Base-by-base conservation (phyloP, 2,888 invertebrate species). In the Acanthococcus lagerstroemiae region DNA sequence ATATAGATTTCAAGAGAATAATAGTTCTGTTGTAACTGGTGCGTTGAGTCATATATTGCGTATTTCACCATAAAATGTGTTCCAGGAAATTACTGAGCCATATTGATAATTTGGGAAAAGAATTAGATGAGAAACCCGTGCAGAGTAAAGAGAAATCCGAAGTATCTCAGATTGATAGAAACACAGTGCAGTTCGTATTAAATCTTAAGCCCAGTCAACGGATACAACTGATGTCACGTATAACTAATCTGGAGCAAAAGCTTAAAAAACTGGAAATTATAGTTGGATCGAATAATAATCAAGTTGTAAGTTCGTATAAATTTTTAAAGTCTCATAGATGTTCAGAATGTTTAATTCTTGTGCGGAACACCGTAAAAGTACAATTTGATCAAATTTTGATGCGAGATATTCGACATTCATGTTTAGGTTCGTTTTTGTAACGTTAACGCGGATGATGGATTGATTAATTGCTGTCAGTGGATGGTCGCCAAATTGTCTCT, bases 171-270 rank as follows among this genome's bases (percentile, higher is more conserved):
- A 30, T 48, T 19, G 56, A 48, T 15, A 30, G 30, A 61, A 61
- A 37, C n/a, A 27, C 68, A 21, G 67, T 69, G 17, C 57, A 70
- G 24, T 52, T 27, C 50, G 21, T 48, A 4, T 30, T 66, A 19
- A 66, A 46, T 22, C 22, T 67, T 19, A 67, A 82, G 70, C 85
- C 87, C 19, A 84, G 85, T 72, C 83, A 83, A 70, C 80, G 82
- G 12, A 80, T 82, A 72, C 79, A 92, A 68, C 83, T 84, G 12
- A 86, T 88, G 3, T 84, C 89, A 0, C 81, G 90, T 74, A 78
- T 93, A 68, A 89, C 91, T 3, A 87, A 87, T 71, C 79, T 95
- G 2, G 95, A 95, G 75, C 84, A 87, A 73, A 84, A 90, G 72
- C 78, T 96, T 69, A 88, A 91, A 73, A 83, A 86, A 72, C 74